These are phyloP conservation scores for Macaca fascicularis DNA, from an alignment of 2,113 vertebrate species.

Conservation along the genomic window T2T-MFA8v1.1 NC_088395.1:100598501-100599000, in stretches of 20 bases:
- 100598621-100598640: background rate
- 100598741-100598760: constrained; percentile 20
- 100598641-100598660: background rate
- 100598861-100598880: background rate
- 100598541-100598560: constrained; percentile 63
- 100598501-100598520: constrained; percentile 54
- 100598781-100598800: background rate
- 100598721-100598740: background rate
- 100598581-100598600: background rate
- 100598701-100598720: background rate
- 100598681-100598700: background rate
- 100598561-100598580: constrained; percentile 43
- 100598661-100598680: constrained; percentile 24
- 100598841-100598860: background rate
- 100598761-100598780: background rate
- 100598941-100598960: background rate
- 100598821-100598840: background rate
- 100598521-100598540: constrained; percentile 29
- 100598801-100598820: background rate
- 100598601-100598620: constrained; percentile 46
- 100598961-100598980: background rate
- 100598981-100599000: too few relatives aligned
- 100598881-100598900: background rate
- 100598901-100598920: background rate
- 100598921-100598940: background rate